Evolutionary conservation across 2,113 vertebrate species (phyloP), one percentile per base, ranked within the genome.

Genomic region (Notiomystis cincta): DNA sequence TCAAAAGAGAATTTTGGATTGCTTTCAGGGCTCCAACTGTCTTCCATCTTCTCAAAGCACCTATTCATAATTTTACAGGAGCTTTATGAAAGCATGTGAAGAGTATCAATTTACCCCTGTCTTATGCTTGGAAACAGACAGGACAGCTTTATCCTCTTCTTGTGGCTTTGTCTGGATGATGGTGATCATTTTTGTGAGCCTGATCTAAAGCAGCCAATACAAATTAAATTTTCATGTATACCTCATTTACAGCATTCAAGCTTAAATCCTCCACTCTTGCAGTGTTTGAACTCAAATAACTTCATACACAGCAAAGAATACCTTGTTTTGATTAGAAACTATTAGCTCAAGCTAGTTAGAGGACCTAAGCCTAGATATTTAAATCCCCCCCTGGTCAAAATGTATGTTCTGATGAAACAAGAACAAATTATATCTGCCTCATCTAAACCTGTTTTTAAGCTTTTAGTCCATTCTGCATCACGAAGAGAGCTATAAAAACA

Each of bases 1-100:
- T 91, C 87, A 82, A 89, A 95, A 87, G 44, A 67, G 81, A 84
- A 75, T 94, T 93, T 62, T 86, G 64, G 79, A 77, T 86, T 87
- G 30, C 80, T 93, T 70, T 95, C 82, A 89, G 64, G 24, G 8
- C 90, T 90, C 71, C 67, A 83, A 18, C 27, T 73, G 84, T 64
- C 54, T 94, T 83, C 75, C 40, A 22, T 92, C 66, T 28, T 77
- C 82, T 90, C 87, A 94, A 90, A 94, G 82, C 67, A 66, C 51
- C 82, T 88, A 54, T 91, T 91, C 40, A 62, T 62, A 40, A 40
- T 93, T 94, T 95, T 81, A 48, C 23, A 82, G 62, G 47, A 91
- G 62, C 44, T 88, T 64, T 92, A 82, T 70, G 88, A 93, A 91
- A 87, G 82, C 56, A 33, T 75, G 47, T 91, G 85, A 83, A 80